Evolutionary conservation across 1,140 invertebrate species (phyloP).

Genomic region (Wiebesia pumilae): DNA sequence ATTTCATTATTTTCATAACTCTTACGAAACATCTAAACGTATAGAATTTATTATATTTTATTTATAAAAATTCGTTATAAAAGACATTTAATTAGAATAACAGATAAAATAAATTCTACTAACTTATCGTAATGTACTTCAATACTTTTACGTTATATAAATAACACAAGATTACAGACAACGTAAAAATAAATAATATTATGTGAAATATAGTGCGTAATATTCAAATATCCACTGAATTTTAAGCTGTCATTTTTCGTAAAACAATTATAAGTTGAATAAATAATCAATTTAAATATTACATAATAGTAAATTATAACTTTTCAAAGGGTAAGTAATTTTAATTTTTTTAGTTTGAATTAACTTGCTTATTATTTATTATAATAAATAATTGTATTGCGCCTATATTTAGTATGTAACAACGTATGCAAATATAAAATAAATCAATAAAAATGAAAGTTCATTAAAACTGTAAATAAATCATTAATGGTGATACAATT

Average conservation of each 20-base stretch:
- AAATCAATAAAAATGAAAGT: conserved; percentile 8
- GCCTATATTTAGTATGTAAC: background rate
- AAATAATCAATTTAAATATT: background rate
- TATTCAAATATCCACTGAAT: background rate
- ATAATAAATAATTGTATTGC: background rate
- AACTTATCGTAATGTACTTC: no score
- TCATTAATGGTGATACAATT: background rate
- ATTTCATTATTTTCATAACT: background rate
- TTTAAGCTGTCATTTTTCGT: background rate
- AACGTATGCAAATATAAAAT: conserved; percentile 36
- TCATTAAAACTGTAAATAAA: conserved; percentile 39
- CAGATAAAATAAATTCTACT: background rate
- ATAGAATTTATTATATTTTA: background rate
- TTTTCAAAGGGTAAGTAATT: background rate
- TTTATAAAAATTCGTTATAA: background rate
- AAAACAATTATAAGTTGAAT: background rate
- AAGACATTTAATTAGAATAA: background rate
- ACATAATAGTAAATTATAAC: background rate
- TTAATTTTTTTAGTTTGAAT: background rate
- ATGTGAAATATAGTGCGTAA: background rate
- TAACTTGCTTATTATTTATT: background rate
- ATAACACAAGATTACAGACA: background rate
- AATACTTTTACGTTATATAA: background rate
- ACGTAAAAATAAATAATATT: background rate
- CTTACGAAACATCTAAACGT: background rate